Evolutionary conservation across 2,888 invertebrate species (phyloP), one percentile per base, ranked within the genome.

Genomic region (Drosophila vallismaia): DNA sequence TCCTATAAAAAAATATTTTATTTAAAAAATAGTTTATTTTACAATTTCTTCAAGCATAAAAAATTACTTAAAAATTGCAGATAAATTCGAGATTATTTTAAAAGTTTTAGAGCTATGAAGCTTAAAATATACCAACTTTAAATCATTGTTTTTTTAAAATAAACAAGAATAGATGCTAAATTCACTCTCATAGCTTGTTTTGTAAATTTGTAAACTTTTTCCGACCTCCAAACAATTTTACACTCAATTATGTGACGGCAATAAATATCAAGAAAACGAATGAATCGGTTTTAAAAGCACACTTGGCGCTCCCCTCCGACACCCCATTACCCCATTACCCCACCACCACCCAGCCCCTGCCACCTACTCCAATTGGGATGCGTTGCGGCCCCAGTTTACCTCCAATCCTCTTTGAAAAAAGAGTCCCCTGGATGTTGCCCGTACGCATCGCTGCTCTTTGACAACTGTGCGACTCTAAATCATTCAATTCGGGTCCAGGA

Each of bases 391-490:
- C 60, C n/a, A 26, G n/a, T n/a, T 19, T 33, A 4, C 40, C 24
- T 3, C 14, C 38, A 1, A 2, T 28, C 44, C 12, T 9, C 9
- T 33, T 9, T 31, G 33, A 33, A 28, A 19, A 36, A 64, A 64
- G 52, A 56, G 66, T 76, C 67, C 52, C 58, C 44, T 52, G 55
- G 56, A 66, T 74, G 75, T 56, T 62, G 79, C 50, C 73, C 74
- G 49, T 67, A 88, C 88, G 89, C 87, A 83, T 89, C 89, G 79
- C 77, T 86, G 84, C 81, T 76, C 86, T 83, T 77, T 79, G 88
- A 87, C 77, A 82, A 80, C 77, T 88, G 75, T 75, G 79, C 82
- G 77, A 66, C 67, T 75, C 79, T 86, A 86, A 86, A 86, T 86
- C 85, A 86, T 86, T 86, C 88, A 86, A 77, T 84, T 84, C 54